A percentile compares a stretch with the other conserved stretches of the same genome.
Conservation (phyloP, 2,113 vertebrate species). For the Prolemur simus region DNA sequence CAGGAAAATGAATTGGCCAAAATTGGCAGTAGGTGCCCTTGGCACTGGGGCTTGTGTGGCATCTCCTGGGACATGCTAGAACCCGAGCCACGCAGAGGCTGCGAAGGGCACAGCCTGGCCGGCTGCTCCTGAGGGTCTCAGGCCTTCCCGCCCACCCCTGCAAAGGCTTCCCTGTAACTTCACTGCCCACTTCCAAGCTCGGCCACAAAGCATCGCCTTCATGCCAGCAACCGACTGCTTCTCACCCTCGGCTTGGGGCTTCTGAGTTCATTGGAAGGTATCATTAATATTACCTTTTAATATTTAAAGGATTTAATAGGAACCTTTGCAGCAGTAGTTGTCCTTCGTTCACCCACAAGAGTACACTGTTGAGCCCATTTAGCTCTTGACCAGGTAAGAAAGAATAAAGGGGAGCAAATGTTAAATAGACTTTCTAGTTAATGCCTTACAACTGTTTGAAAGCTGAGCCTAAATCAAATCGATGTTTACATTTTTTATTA, state of each 20-base stretch:
- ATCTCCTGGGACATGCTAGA: slow-evolving; percentile 66
- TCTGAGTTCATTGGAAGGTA: background rate
- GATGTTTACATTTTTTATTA: slow-evolving; percentile 53
- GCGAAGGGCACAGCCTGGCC: background rate
- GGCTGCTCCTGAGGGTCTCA: background rate
- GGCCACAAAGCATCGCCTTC: background rate
- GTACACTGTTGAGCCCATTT: too few species aligned
- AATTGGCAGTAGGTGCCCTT: background rate
- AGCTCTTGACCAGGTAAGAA: background rate
- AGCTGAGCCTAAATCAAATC: slow-evolving; percentile 39
- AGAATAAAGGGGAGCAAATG: background rate
- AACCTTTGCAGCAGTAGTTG: background rate
- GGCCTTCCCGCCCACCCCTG: background rate
- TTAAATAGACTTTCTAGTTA: background rate
- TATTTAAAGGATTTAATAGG: too few species aligned
- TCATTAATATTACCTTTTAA: too few species aligned
- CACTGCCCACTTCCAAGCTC: background rate
- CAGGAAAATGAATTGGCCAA: background rate
- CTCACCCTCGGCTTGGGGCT: background rate
- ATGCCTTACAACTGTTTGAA: slow-evolving; percentile 40
- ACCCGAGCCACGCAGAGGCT: background rate
- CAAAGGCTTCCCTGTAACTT: rapidly evolving
- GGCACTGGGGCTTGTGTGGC: slow-evolving; percentile 26
- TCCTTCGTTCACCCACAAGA: background rate
- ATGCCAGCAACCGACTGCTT: background rate